Base-by-base conservation (phyloP, 2,888 invertebrate species). In the Atrina japonica region DNA sequence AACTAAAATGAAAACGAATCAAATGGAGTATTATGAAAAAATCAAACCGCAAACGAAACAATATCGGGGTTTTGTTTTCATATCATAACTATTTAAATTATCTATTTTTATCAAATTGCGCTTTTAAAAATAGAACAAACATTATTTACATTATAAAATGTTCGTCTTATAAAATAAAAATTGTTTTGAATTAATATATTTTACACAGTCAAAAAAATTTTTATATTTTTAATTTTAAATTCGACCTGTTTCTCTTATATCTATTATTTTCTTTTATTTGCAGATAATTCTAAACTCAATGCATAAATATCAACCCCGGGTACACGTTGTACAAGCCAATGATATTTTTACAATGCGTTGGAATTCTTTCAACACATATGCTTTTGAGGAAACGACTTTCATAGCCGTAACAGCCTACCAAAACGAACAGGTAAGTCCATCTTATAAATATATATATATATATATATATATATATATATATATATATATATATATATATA, bases 311-410 rank as follows among this genome's bases (percentile, higher is more conserved):
- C 88, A 89, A 76, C 90, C 90, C 6, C 80, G 91, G 11, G 80
- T 90, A 3, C 90, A 90, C 82, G 85, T 91, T 30, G 89, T 90
- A 0, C 90, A 89, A 66, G 89, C 90, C 53, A 93, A 94, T 9
- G 95, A 96, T 88, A 97, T 90, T 55, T 89, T 89, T 82, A 87
- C 87, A 43, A 88, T 90, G 88, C 71, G 88, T 14, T 90, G 90
- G 88, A 88, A 87, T 58, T 85, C 87, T 5, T 88, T 89, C 81
- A 88, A 89, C 80, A 90, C 90, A 0, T 90, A 88, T 80, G 84
- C 88, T 27, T 91, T 90, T 71, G 88, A 89, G 5, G 89, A 90
- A 74, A 91, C 91, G 9, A 81, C 84, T 25, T 91, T 91, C 77
- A 90, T 91, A 53, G 91, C 89, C 41, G 91, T 91, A 41, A 91